Evolutionary conservation across 2,113 vertebrate genomes (phyloP), one percentile per base, ranked within the genome.

Genomic region (Scopus umbretta): DNA sequence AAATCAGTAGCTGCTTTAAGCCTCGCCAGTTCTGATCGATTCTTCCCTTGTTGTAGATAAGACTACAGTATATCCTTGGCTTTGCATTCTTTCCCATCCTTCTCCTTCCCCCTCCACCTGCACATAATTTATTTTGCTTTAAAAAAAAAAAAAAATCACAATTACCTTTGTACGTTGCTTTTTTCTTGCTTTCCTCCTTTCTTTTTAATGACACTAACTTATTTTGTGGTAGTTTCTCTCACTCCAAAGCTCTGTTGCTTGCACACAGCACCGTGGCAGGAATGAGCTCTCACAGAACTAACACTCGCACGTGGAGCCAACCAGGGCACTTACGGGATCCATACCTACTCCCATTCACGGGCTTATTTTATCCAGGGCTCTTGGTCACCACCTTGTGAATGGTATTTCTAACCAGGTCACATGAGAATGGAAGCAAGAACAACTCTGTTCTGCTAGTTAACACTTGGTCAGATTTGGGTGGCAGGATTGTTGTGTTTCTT

Each of bases 1-100:
- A 96, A 94, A 97, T 94, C 92, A 95, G 75, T 95, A 96, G 93
- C 94, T 95, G 75, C 94, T 85, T 96, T 93, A 62, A 96, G 66
- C 88, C 93, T 85, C 50, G 2, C 76, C 84, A 67, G 13, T 90
- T 95, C 61, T 89, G 75, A 96, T 59, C 70, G 49, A 29, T 88
- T 90, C 61, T 74, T 75, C 80, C 79, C 58, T 93, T 89, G 21
- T 56, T 26, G 18, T 87, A 92, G 80, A 88, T 79, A 45, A 73
- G 80, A 83, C 67, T 61, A 68, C 91, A 82, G 65, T 92, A 30
- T 94, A 91, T 74, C 88, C 66, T 89, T 90, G 27, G 80, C 94
- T 96, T 95, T 83, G 75, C 86, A 7, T 97, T 87, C 75, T 84
- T 59, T 70, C 53, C 65, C 43, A 1, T 82, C 67, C 67, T 93